These are phyloP conservation scores for Euphydryas editha DNA, from an alignment of 2,888 invertebrate species.

Conservation along the genomic window DNA sequence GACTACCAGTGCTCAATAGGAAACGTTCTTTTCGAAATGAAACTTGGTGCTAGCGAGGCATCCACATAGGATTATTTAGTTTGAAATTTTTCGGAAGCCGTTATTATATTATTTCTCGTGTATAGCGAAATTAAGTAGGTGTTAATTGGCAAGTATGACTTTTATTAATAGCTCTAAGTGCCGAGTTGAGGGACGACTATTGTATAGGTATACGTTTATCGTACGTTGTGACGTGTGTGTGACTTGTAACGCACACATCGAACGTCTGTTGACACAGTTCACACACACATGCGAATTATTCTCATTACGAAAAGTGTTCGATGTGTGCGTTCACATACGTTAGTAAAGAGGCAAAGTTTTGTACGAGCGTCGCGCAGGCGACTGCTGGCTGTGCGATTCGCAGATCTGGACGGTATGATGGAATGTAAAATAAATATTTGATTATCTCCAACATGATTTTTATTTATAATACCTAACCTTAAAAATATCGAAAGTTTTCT, in stretches of 20 bases:
- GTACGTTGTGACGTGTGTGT: conserved; percentile 11
- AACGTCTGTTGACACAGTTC: background rate
- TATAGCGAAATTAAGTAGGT: conserved; percentile 29
- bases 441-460: conserved; percentile 60
- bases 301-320: background rate
- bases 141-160: conserved; percentile 23
- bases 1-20: conserved; percentile 14
- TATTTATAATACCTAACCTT: conserved; percentile 34
- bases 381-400: conserved; percentile 37
- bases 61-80: conserved; percentile 39
- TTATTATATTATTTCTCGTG: conserved; percentile 24
- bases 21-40: conserved; percentile 14
- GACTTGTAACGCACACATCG: conserved; percentile 10
- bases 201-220: conserved; percentile 2
- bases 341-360: conserved; percentile 3
- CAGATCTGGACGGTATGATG: conserved; percentile 48
- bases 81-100: conserved; percentile 27
- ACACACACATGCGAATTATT: background rate
- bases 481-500: no score
- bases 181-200: conserved; percentile 2
- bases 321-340: background rate
- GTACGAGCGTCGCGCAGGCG: background rate
- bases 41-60: conserved; percentile 41
- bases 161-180: conserved; percentile 21
- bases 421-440: conserved; percentile 71